Conservation (phyloP, 2,888 invertebrate species). For the Notocelia uddmanniana region DNA sequence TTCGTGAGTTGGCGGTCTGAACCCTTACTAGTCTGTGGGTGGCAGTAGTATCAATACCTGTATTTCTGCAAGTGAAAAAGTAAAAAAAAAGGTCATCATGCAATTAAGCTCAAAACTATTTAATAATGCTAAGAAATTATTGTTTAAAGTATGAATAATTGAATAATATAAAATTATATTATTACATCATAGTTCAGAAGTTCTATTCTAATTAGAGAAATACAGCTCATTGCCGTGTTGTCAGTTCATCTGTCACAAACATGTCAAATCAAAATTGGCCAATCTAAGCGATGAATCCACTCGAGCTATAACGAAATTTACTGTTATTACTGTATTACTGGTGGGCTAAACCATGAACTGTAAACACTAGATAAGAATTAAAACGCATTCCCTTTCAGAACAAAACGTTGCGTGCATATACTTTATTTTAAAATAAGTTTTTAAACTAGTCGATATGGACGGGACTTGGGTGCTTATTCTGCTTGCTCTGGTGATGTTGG, state of each 20-base stretch:
- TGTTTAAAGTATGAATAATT: not conserved
- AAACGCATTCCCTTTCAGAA: slow-evolving; percentile 37
- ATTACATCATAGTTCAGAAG: not conserved
- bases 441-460: slow-evolving; percentile 87
- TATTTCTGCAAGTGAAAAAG: not conserved
- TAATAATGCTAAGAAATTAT: too few relatives aligned
- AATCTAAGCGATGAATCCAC: slow-evolving; percentile 33
- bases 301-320: slow-evolving; percentile 41
- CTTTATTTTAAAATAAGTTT: slow-evolving; percentile 31
- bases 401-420: slow-evolving; percentile 22
- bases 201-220: slow-evolving; percentile 22
- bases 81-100: not conserved
- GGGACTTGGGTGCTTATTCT: slow-evolving; percentile 93
- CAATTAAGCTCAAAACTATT: not conserved
- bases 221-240: slow-evolving; percentile 39
- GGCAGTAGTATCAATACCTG: not conserved
- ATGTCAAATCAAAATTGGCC: slow-evolving; percentile 41
- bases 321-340: slow-evolving; percentile 42
- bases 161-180: not conserved
- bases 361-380: slow-evolving; percentile 53
- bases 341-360: slow-evolving; percentile 55
- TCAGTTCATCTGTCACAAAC: slow-evolving; percentile 41
- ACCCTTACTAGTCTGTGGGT: too few relatives aligned
- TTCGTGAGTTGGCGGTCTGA: too few relatives aligned
- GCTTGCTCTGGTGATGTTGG: slow-evolving; percentile 96